Evolutionary conservation across 2,888 invertebrate species (phyloP).

Genomic region (Cremastinae sp.): DNA sequence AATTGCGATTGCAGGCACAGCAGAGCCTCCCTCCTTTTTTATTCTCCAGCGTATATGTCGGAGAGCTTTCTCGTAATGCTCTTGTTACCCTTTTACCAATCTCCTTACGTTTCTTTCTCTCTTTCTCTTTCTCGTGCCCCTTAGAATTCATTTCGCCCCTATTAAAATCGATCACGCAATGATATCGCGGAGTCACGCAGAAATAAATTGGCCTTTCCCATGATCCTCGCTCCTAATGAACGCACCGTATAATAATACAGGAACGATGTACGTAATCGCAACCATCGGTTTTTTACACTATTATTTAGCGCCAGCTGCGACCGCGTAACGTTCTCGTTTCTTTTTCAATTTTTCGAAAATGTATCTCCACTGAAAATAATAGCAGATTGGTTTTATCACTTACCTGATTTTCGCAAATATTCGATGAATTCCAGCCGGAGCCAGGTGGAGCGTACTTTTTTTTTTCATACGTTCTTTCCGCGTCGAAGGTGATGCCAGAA

Average conservation of each 20-base stretch:
- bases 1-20: conserved; percentile 41
- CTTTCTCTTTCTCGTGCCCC: conserved; percentile 40
- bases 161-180: conserved; percentile 67
- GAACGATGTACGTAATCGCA: too few relatives aligned
- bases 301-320: too few relatives aligned
- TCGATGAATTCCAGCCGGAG: too few relatives aligned
- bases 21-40: background rate
- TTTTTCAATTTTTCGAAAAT: too few relatives aligned
- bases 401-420: too few relatives aligned
- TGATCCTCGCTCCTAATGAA: background rate
- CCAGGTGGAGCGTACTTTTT: background rate
- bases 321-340: too few relatives aligned
- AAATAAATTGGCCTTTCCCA: conserved; percentile 50
- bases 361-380: too few relatives aligned
- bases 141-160: conserved; percentile 57
- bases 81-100: conserved; percentile 46
- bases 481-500: conserved; percentile 1
- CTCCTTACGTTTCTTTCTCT: too few relatives aligned
- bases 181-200: conserved; percentile 63
- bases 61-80: conserved; percentile 47
- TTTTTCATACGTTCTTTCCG: background rate
- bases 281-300: too few relatives aligned
- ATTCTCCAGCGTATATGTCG: background rate
- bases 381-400: too few relatives aligned
- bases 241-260: too few relatives aligned